Base-by-base conservation (phyloP, 2,888 invertebrate genomes). In the Fragum sueziense region DNA sequence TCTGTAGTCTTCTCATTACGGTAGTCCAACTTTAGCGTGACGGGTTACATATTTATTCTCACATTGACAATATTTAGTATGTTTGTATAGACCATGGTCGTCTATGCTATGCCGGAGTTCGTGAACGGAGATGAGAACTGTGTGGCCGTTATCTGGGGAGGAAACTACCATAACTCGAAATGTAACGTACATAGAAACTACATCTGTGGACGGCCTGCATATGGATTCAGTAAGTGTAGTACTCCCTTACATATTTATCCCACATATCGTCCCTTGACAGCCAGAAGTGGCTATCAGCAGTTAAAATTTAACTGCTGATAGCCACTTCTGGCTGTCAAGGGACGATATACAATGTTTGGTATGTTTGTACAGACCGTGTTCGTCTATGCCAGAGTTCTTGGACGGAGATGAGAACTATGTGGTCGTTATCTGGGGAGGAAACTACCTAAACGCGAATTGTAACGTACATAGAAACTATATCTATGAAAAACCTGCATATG, bases 341-440 rank as follows among this genome's bases (percentile, higher is more conserved):
- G n/a, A n/a, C n/a, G n/a, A n/a, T n/a, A n/a, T n/a, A n/a, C n/a
- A n/a, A n/a, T n/a, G n/a, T n/a, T n/a, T n/a, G n/a, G n/a, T n/a
- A n/a, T n/a, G n/a, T n/a, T n/a, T 65, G 17, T n/a, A 1, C 59
- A 87, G 87, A 47, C 82, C 84, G 20, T 87, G 87, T 86, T 69
- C 67, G 6, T 65, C 52, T 1, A n/a, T 81, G 52, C 87, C 87
- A 20, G 62, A 70, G 34, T 85, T 85, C 70, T 61, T 72, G 11
- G 76, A 79, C 6, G 86, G 85, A 1, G 80, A 84, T 31, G 89
- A 89, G 57, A 80, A 86, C 37, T 89, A 88, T 74, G 87, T 86
- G 0, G 75, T 81, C 2, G 72, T 89, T 6, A 83, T 81, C 37
- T 88, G 85, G 74, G 86, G 84, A 17, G 89, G 87, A 3, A 70